phyloP scores from a whole-genome alignment of 2,888 invertebrate species.

The Cecidostiba fungosa region DNA sequence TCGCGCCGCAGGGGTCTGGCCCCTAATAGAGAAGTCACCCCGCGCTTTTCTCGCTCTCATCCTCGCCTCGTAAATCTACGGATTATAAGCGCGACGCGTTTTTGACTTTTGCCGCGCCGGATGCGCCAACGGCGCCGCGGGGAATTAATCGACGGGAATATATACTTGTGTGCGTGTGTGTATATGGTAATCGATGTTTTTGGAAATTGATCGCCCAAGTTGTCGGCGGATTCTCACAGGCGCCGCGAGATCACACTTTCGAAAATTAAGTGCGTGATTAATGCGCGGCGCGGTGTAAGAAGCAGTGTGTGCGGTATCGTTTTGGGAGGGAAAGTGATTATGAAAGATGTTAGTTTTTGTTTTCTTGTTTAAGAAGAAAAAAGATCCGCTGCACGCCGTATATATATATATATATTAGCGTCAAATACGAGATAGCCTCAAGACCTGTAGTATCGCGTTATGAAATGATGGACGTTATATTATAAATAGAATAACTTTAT shows the following conservation, averaged over 20 bases:
- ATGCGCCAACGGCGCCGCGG: background rate
- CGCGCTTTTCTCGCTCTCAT: conserved; percentile 63
- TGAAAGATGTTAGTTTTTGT: background rate
- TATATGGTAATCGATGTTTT: conserved; percentile 2
- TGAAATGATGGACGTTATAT: too few species aligned
- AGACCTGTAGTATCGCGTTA: too few species aligned
- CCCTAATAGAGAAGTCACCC: conserved; percentile 55
- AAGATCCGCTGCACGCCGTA: too few species aligned
- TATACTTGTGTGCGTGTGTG: background rate
- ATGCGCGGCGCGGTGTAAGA: background rate
- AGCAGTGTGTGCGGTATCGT: background rate
- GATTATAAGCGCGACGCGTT: conserved; percentile 66
- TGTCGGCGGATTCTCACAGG: background rate
- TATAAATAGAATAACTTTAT: too few species aligned
- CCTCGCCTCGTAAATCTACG: conserved; percentile 73
- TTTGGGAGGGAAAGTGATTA: background rate
- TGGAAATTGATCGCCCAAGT: background rate
- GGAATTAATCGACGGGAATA: conserved; percentile 21
- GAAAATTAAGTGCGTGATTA: conserved; percentile 10
- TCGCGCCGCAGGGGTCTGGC: conserved; percentile 14
- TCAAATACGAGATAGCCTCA: too few species aligned
- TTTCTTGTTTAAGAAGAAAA: too few species aligned
- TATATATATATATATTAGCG: too few species aligned
- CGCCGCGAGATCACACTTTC: conserved; percentile 30
- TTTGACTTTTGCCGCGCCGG: conserved; percentile 35